Conservation (phyloP, 2,888 invertebrate species). For the Eudemis profundana region DNA sequence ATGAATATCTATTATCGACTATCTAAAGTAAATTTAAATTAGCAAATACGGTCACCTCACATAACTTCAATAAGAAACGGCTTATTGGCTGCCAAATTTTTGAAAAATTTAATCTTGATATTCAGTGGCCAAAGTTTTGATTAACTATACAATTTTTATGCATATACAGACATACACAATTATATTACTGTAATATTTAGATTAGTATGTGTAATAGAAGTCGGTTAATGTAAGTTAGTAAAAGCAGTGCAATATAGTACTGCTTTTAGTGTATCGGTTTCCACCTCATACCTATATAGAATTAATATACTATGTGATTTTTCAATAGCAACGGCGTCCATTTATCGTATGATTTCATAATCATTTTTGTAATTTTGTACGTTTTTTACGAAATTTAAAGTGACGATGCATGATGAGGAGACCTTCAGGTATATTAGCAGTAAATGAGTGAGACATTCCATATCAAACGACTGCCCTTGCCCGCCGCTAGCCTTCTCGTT, state of each 20-base stretch:
- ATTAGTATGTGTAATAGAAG: constrained; percentile 72
- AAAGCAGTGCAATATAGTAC: constrained; percentile 59
- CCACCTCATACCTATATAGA: constrained; percentile 68
- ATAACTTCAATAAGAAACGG: constrained; percentile 53
- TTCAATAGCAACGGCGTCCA: constrained; percentile 70
- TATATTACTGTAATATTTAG: constrained; percentile 73
- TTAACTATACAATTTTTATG: constrained; percentile 81
- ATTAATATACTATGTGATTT: constrained; percentile 75
- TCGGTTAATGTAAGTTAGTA: constrained; percentile 62
- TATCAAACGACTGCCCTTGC: constrained; percentile 66
- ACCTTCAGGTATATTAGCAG: constrained; percentile 70
- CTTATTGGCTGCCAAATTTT: constrained; percentile 50
- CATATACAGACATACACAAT: constrained; percentile 76
- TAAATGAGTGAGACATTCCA: constrained; percentile 84
- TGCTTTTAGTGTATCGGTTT: constrained; percentile 68
- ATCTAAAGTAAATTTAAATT: constrained; percentile 21
- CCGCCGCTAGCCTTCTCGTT: not conserved
- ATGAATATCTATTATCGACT: constrained; percentile 16
- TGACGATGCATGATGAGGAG: constrained; percentile 74
- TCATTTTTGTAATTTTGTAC: constrained; percentile 84
- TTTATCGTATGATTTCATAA: constrained; percentile 73
- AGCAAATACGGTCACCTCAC: constrained; percentile 37
- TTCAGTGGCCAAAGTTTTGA: constrained; percentile 79
- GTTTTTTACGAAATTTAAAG: constrained; percentile 80
- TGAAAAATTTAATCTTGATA: constrained; percentile 50